Conservation (phyloP, 2,113 vertebrate species). For the Saccopteryx leptura region DNA sequence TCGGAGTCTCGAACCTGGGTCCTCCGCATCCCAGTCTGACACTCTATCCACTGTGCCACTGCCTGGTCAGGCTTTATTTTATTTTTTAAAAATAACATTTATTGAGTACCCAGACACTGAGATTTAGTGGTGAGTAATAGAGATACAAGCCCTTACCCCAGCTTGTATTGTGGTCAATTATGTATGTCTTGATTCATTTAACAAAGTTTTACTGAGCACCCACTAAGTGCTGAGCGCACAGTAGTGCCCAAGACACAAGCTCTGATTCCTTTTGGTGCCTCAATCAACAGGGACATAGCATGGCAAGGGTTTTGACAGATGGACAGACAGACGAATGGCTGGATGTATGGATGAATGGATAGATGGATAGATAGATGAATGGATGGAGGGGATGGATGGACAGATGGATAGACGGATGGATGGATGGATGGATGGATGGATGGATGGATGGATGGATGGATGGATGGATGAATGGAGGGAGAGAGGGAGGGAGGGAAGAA, state of each 20-base stretch:
- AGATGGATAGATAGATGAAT: too few species aligned
- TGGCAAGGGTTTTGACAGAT: not conserved
- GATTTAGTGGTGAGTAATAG: not conserved
- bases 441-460: too few species aligned
- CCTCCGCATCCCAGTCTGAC: too few species aligned
- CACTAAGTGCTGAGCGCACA: not conserved
- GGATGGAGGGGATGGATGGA: fast-evolving
- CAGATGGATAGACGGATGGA: not conserved
- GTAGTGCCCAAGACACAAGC: not conserved
- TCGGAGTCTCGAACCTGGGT: too few species aligned
- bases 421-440: not conserved
- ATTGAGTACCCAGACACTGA: not conserved
- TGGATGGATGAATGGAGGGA: not conserved
- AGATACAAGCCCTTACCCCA: not conserved
- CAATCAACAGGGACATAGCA: fast-evolving
- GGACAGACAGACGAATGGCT: not conserved
- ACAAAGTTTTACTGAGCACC: not conserved
- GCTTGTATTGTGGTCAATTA: too few species aligned
- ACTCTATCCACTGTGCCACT: too few species aligned
- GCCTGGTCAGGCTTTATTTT: not conserved
- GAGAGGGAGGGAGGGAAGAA: not conserved
- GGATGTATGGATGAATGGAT: too few species aligned
- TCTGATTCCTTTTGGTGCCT: not conserved
- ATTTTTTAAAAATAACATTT: not conserved
- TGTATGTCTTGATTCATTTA: not conserved